Evolutionary conservation across 1,140 invertebrate species (phyloP).

Genomic region (Achatina immaculata): DNA sequence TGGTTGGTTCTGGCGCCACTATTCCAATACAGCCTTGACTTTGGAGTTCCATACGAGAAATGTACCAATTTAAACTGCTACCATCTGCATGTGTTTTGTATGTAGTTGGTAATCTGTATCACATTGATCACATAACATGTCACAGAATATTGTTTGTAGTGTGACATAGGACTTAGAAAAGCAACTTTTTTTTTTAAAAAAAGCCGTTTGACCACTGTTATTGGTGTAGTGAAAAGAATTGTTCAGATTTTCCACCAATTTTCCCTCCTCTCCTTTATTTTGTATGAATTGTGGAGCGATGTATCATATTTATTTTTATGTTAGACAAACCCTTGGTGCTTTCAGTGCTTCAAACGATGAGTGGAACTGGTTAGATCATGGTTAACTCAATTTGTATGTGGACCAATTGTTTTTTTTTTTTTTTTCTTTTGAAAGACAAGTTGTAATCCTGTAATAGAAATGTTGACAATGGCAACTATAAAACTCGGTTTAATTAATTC

Average conservation of each 20-base stretch:
- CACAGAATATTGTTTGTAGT: background rate
- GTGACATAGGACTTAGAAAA: background rate
- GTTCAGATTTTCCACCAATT: background rate
- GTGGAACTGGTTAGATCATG: background rate
- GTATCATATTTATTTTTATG: slow-evolving; percentile 32
- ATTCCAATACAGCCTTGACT: too few species aligned
- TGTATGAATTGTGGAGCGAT: background rate
- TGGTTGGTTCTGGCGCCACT: too few species aligned
- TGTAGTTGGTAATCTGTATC: background rate
- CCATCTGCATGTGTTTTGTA: too few species aligned
- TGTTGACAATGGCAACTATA: background rate
- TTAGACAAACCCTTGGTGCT: slow-evolving; percentile 35
- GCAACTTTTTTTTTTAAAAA: background rate
- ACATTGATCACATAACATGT: background rate
- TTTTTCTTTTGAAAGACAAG: background rate
- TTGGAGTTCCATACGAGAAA: too few species aligned
- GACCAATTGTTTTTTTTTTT: slow-evolving; percentile 5
- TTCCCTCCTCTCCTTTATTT: background rate
- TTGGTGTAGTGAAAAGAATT: background rate
- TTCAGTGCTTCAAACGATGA: slow-evolving; percentile 28
- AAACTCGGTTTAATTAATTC: background rate
- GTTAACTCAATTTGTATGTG: background rate
- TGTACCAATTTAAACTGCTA: too few species aligned
- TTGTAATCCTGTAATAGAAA: background rate
- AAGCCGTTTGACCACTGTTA: background rate